phyloP scores from a whole-genome alignment of 2,113 vertebrate species.

The Leptobrachium ailaonicum region DNA sequence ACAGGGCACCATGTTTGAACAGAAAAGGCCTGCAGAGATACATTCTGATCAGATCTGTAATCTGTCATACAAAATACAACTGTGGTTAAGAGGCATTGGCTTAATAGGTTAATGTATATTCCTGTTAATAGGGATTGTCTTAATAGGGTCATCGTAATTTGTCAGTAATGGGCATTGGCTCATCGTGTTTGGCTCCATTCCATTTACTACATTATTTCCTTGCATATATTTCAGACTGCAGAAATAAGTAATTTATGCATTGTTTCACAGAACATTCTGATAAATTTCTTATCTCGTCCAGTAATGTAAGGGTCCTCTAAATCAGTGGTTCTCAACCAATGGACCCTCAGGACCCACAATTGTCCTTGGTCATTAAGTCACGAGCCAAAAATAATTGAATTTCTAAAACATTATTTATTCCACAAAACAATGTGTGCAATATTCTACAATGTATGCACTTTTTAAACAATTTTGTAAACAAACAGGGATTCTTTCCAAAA shows the following conservation, averaged over 20 bases:
- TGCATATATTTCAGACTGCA: neutral
- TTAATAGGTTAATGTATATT: conserved; percentile 17
- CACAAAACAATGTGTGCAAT: too few species aligned
- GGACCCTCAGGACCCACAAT: too few species aligned
- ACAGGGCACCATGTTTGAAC: neutral
- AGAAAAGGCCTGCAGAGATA: conserved; percentile 11
- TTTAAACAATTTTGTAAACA: too few species aligned
- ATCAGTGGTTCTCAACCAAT: too few species aligned
- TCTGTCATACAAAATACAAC: conserved; percentile 18
- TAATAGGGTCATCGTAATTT: conserved; percentile 33
- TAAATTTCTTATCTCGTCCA: too few species aligned
- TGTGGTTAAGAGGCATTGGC: conserved; percentile 15
- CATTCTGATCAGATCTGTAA: neutral
- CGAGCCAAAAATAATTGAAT: too few species aligned
- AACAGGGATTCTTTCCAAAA: too few species aligned
- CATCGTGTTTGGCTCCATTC: conserved; percentile 7
- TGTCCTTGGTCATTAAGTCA: too few species aligned
- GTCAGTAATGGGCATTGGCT: conserved; percentile 22
- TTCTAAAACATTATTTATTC: too few species aligned
- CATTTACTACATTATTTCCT: conserved; percentile 1
- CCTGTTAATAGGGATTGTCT: conserved; percentile 16
- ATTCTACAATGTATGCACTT: too few species aligned
- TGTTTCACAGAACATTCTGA: too few species aligned
- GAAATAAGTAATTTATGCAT: neutral
- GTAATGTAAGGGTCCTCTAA: too few species aligned